These are phyloP conservation scores for Oryzias woworae DNA, from an alignment of 2,113 vertebrate genomes.

Conservation along the genomic window DNA sequence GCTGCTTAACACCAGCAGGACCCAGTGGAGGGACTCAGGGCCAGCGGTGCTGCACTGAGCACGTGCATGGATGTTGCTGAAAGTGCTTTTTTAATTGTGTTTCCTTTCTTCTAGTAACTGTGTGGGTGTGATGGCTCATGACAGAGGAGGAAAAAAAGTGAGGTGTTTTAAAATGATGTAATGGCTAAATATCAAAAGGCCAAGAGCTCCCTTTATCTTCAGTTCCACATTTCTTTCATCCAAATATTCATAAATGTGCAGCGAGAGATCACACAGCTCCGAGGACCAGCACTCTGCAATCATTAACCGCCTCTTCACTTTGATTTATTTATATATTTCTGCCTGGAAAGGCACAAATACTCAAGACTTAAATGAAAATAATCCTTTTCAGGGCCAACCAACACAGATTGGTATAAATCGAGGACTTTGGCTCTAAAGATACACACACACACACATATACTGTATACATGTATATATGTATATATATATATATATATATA, in stretches of 20 bases:
- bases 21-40: slow-evolving; percentile 26
- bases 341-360: no score
- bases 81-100: background rate
- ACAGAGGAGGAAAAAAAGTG: slow-evolving; percentile 13
- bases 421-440: no score
- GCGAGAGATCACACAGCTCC: background rate
- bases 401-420: no score
- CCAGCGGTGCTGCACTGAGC: slow-evolving; percentile 9
- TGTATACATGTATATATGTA: no score
- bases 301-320: slow-evolving; percentile 21
- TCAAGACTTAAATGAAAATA: no score
- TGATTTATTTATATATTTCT: no score
- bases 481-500: no score
- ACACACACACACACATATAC: no score
- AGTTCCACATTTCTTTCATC: slow-evolving; percentile 29
- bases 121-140: slow-evolving; percentile 32
- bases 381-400: no score
- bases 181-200: slow-evolving; percentile 51
- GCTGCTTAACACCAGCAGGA: slow-evolving; percentile 38
- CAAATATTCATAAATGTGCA: slow-evolving; percentile 25
- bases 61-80: background rate
- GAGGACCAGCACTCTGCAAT: slow-evolving; percentile 18
- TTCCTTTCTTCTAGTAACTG: slow-evolving; percentile 27
- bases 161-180: slow-evolving; percentile 27
- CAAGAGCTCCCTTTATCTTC: slow-evolving; percentile 34